Base-by-base conservation (phyloP, 1,140 invertebrate species). In the Drosophila subobscura region DNA sequence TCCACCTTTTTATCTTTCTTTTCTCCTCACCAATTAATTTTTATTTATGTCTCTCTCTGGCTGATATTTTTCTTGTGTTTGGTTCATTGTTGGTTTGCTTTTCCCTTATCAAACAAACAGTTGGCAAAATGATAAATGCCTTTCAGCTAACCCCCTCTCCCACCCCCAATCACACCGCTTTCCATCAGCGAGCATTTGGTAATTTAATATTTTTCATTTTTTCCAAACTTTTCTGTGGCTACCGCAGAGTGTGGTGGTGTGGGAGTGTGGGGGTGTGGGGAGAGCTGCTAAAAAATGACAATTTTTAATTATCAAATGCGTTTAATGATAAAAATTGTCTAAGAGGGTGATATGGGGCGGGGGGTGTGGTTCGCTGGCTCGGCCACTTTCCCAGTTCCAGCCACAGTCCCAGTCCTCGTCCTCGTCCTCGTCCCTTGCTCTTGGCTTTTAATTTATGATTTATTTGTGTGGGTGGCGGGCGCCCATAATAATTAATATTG, bases 301-400 rank as follows among this genome's bases (percentile, higher is more conserved):
- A 85, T 89, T 90, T 90, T 90, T 90, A 90, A 90, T 90, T 90
- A 90, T 90, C 88, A 90, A 90, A 90, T 90, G 89, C 89, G 89
- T 90, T 85, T 90, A 90, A 90, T 90, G 88, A 90, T 90, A 90
- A 85, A 88, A 85, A 85, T 85, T 86, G 70, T 83, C 46, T 74
- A 57, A 41, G 56, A 10, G 33, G 33, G 10, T 37, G 33, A 37
- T 37, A 37, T 63, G 72, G 50, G 65, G 54, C 14, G 8, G 46
- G 16, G 46, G 37, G 14, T 45, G 70, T 49, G 68, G 64, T 10
- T 51, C 0, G 16, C 16, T 20, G 16, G 16, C 16, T 20, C 1
- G 58, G 68, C 70, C 51, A 68, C 65, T 68, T 67, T 66, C 65
- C 61, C 61, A 64, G 57, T 8, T 2, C 29, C 29, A 33, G 0